phyloP scores from a whole-genome alignment of 2,888 invertebrate genomes.

The Lycocerus yunnanus region DNA sequence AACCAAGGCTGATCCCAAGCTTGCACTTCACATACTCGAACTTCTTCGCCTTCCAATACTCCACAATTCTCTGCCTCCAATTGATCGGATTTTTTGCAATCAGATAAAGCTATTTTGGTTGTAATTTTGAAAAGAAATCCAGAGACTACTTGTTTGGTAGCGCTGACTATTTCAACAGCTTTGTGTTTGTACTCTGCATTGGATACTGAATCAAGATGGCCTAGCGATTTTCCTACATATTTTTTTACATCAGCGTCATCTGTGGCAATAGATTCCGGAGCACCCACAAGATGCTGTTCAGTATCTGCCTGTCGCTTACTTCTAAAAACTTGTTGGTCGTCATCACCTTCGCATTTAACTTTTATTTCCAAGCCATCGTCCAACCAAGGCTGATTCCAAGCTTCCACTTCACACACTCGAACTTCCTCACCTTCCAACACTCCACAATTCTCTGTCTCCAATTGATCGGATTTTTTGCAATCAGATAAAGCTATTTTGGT shows the following conservation, averaged over 20 bases:
- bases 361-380: slow-evolving; percentile 53
- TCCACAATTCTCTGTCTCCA: slow-evolving; percentile 37
- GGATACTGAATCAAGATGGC: slow-evolving; percentile 44
- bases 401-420: slow-evolving; percentile 55
- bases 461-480: slow-evolving; percentile 53
- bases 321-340: slow-evolving; percentile 15
- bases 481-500: slow-evolving; percentile 63
- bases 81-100: slow-evolving; percentile 53
- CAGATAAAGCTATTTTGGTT: slow-evolving; percentile 62
- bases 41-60: slow-evolving; percentile 41
- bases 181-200: slow-evolving; percentile 43
- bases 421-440: slow-evolving; percentile 42
- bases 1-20: slow-evolving; percentile 65
- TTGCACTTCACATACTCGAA: slow-evolving; percentile 54
- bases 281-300: background rate
- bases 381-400: slow-evolving; percentile 67
- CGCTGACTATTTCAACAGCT: slow-evolving; percentile 44
- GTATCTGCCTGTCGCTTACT: slow-evolving; percentile 36
- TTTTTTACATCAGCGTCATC: slow-evolving; percentile 30
- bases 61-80: slow-evolving; percentile 38
- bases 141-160: slow-evolving; percentile 60
- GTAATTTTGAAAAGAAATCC: slow-evolving; percentile 63
- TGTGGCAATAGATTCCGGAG: background rate
- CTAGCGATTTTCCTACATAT: slow-evolving; percentile 37
- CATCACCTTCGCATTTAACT: slow-evolving; percentile 50